phyloP scores from a whole-genome alignment of 2,888 invertebrate genomes.

The Agriopis marginaria region DNA sequence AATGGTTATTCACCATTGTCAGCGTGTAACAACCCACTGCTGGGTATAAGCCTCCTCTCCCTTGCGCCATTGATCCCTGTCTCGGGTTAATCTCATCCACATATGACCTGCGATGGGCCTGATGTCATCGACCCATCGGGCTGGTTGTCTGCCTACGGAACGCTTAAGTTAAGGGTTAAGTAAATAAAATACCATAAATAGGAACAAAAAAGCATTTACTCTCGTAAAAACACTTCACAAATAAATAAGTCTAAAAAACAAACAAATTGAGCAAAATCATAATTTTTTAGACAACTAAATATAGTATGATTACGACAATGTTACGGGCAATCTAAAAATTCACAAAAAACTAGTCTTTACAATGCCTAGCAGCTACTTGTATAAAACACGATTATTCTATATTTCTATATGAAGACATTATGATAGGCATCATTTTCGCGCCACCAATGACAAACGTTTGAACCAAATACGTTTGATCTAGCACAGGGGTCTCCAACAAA shows the following conservation, averaged over 20 bases:
- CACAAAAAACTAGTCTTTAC: not conserved
- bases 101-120: too few species aligned
- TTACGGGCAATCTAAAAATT: not conserved
- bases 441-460: too few species aligned
- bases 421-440: not conserved
- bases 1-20: too few species aligned
- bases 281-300: not conserved
- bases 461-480: too few species aligned
- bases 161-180: too few species aligned
- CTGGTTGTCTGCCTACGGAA: too few species aligned
- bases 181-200: slow-evolving; percentile 3
- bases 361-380: slow-evolving; percentile 3
- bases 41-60: too few species aligned
- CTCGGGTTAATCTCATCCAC: too few species aligned
- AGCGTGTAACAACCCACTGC: too few species aligned
- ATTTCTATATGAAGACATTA: not conserved
- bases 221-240: slow-evolving; percentile 70
- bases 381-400: slow-evolving; percentile 12
- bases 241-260: slow-evolving; percentile 25
- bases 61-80: too few species aligned
- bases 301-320: not conserved
- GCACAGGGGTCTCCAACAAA: too few species aligned
- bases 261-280: slow-evolving; percentile 38
- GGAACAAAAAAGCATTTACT: slow-evolving; percentile 56
- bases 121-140: too few species aligned